Evolutionary conservation across 2,797 vertebrate genomes (phyloP), one percentile per base, ranked within the genome.

Genomic region (Notolabrus celidotus): DNA sequence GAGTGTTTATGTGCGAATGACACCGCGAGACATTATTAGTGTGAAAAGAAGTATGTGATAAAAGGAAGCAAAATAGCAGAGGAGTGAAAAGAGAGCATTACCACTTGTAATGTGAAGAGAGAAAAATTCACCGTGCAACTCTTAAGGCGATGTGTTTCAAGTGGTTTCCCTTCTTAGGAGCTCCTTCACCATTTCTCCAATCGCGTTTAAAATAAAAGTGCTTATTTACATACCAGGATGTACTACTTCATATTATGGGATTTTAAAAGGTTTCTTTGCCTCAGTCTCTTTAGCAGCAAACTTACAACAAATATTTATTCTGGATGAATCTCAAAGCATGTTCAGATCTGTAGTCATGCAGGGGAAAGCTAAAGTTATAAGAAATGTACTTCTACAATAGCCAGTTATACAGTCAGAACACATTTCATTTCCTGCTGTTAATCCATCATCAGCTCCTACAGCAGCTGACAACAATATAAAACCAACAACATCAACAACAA

Each of bases 281-380:
- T 17, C 31, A 8, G 9, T 59, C 72, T 19, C 11, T 11, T 60
- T 17, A 41, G 16, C 23, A 15, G 34, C 5, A 14, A 46, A 64
- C 2, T 27, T 50, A 33, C 23, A 31, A 7, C 20, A 41, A 69
- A 52, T 15, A 12, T 8, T 7, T 7, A 17, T 7, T 7, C 38
- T 15, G 16, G 8, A 19, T 42, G n/a, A n/a, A 10, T 3, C 2
- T 19, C 42, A 8, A 42, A 19, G 4, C 0, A n/a, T 19, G 36
- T 50, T 76, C 39, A 47, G 25, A 60, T 60, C 16, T 55, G n/a
- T 10, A 55, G 50, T 27, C 50, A 46, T 34, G 25, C 23, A 52
- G 47, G 17, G 36, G 36, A 66, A 79, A 79, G 65, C 34, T 60
- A 41, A 67, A 71, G 39, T 10, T 42, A 63, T 17, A 67, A 7